Base-by-base conservation (phyloP, 92 coral and sea anemone genomes). In the Anthopleura xanthogrammica region DNA sequence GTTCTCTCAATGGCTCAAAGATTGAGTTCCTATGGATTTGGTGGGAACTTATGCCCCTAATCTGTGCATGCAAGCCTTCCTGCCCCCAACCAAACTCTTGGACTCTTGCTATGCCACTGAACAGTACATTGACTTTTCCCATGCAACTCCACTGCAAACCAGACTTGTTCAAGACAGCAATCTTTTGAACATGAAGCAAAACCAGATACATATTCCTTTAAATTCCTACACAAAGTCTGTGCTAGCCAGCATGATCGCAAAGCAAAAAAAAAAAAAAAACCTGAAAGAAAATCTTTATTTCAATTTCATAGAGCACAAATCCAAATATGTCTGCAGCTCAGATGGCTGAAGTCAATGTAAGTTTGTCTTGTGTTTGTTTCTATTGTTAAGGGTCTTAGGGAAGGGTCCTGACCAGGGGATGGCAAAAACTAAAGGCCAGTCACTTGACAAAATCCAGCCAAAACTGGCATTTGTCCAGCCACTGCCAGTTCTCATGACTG, bases 301-400 rank as follows among this genome's bases (percentile, higher is more conserved):
- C 60, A 73, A 60, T 84, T 52, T 84, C 17, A 23, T 77, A 95
- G 98, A 95, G 94, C 75, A 88, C 98, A 65, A 94, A 89, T 64
- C 98, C 98, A 42, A 93, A 94, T 62, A 95, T 95, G 98, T 95
- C 98, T 0, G 96, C 98, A 17, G 98, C 98, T 60, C 98, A 95
- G 86, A 95, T 95, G 98, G 97, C 96, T 72, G 97, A 95, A 86
- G 98, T 95, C 41, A 95, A 95, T 91, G 98, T 95, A 84, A 91
- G 98, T 91, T 57, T 77, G 56, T 16, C 42, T 77, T 80, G 76
- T 68, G 0, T 46, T 19, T 17, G 7, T 46, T 66, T 1, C 46
- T 16, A 22, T 57, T 41, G 36, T 13, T 52, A 58, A 24, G 36
- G 43, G 68, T 5, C 36, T 36, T 3, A 39, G 75, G 48, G 19